These are phyloP conservation scores for Idaea straminata DNA, from an alignment of 2,888 invertebrate genomes.

Conservation along the genomic window DNA sequence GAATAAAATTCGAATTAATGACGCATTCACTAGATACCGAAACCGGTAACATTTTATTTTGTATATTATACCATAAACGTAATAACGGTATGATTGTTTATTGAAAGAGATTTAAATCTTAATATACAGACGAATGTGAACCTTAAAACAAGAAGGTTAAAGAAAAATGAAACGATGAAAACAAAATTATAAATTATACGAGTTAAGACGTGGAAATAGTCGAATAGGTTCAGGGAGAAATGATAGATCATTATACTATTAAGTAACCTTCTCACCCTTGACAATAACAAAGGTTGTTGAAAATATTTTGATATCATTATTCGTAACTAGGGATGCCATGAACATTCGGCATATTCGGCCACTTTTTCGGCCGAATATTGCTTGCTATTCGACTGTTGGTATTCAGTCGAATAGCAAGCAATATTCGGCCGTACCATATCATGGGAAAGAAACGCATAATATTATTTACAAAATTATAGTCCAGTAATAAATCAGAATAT, in stretches of 20 bases:
- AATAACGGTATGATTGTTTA: constrained; percentile 64
- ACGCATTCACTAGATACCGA: constrained; percentile 47
- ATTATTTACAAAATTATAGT: too few relatives aligned
- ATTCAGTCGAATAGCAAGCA: too few relatives aligned
- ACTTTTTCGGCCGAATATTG: too few relatives aligned
- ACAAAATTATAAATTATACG: constrained; percentile 42
- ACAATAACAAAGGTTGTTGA: constrained; percentile 76
- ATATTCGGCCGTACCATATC: too few relatives aligned
- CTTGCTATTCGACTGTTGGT: too few relatives aligned
- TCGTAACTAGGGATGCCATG: constrained; percentile 25
- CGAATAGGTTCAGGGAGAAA: constrained; percentile 62
- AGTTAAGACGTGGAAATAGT: constrained; percentile 54
- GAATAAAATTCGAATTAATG: constrained; percentile 71
- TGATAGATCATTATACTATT: constrained; percentile 79
- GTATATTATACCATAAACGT: constrained; percentile 69
- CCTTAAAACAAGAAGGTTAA: constrained; percentile 22
- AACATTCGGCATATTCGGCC: too few relatives aligned
- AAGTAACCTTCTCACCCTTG: constrained; percentile 79
- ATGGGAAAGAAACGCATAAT: too few relatives aligned
- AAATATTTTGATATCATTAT: constrained; percentile 75
- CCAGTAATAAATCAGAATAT: too few relatives aligned
- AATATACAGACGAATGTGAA: constrained; percentile 30
- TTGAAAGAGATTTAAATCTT: constrained; percentile 30
- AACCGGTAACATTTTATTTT: constrained; percentile 69
- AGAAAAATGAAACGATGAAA: constrained; percentile 18